These are phyloP conservation scores for Porphyrio hochstetteri DNA, from an alignment of 2,113 vertebrate genomes.

Conservation along the genomic window DNA sequence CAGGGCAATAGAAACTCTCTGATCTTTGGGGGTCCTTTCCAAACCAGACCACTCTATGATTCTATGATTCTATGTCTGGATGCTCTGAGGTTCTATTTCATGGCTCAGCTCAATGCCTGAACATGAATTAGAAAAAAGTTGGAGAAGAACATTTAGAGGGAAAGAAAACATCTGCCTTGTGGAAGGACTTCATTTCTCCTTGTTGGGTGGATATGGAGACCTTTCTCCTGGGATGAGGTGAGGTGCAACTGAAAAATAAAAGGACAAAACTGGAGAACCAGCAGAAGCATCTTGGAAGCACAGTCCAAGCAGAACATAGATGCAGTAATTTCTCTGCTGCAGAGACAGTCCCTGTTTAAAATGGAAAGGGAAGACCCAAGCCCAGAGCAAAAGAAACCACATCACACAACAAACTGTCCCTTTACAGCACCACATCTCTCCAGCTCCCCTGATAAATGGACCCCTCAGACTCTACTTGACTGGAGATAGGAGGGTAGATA, in stretches of 20 bases:
- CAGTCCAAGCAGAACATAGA: neutral
- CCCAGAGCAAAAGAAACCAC: neutral
- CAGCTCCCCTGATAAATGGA: neutral
- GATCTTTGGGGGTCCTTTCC: too few relatives aligned
- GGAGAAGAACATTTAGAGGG: neutral
- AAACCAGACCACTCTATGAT: too few relatives aligned
- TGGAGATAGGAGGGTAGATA: neutral
- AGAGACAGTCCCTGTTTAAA: neutral
- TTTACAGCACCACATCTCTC: neutral
- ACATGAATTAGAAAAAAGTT: neutral
- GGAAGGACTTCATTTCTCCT: neutral
- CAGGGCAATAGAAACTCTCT: too few relatives aligned
- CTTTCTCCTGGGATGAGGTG: neutral
- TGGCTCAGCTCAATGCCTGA: neutral
- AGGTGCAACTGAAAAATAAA: neutral
- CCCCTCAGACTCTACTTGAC: neutral
- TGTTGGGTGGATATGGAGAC: neutral
- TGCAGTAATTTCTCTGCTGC: fast-evolving
- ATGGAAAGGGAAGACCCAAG: neutral
- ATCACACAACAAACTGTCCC: neutral
- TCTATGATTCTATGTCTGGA: too few relatives aligned
- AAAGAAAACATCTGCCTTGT: neutral
- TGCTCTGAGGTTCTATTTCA: neutral
- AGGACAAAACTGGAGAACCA: neutral
- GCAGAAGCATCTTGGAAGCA: neutral